Evolutionary conservation across 2,888 invertebrate species (phyloP).

Genomic region (Drosophila colorata): DNA sequence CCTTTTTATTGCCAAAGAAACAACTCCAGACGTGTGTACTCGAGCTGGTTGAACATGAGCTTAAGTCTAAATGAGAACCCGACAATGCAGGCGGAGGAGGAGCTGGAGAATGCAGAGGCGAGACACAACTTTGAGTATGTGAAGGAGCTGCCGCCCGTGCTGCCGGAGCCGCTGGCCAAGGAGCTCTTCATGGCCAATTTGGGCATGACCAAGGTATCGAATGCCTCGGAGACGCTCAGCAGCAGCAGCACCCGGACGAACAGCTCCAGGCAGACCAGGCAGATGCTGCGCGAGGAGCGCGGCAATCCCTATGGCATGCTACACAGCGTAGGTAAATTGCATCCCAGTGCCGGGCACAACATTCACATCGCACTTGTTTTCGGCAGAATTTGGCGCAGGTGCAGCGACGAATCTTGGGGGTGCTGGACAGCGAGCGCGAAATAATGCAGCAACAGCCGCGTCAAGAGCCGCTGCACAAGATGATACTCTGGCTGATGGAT

Average conservation of each 20-base stretch:
- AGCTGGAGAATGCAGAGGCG: background rate
- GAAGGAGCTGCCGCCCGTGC: fast-evolving
- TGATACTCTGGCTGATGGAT: slow-evolving; percentile 16
- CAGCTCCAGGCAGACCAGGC: background rate
- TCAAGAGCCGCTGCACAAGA: background rate
- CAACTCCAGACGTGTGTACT: background rate
- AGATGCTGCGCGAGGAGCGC: background rate
- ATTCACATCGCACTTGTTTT: background rate
- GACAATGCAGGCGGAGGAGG: too few relatives aligned
- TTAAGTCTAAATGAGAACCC: background rate
- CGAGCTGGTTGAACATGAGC: background rate
- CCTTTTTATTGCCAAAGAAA: background rate
- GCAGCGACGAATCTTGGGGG: background rate
- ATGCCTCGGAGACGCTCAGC: background rate
- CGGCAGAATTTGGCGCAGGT: background rate
- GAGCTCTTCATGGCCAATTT: slow-evolving; percentile 30
- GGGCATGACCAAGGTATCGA: background rate
- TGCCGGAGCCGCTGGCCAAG: background rate
- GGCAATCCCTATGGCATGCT: background rate
- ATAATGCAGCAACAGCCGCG: background rate
- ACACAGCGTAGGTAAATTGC: slow-evolving; percentile 2
- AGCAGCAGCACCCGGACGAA: background rate
- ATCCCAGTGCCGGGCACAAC: background rate
- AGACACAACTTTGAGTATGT: slow-evolving; percentile 4
- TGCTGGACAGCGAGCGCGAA: background rate